These are phyloP conservation scores for Dryobates pubescens DNA, from an alignment of 2,797 vertebrate species.

Conservation along the genomic window DNA sequence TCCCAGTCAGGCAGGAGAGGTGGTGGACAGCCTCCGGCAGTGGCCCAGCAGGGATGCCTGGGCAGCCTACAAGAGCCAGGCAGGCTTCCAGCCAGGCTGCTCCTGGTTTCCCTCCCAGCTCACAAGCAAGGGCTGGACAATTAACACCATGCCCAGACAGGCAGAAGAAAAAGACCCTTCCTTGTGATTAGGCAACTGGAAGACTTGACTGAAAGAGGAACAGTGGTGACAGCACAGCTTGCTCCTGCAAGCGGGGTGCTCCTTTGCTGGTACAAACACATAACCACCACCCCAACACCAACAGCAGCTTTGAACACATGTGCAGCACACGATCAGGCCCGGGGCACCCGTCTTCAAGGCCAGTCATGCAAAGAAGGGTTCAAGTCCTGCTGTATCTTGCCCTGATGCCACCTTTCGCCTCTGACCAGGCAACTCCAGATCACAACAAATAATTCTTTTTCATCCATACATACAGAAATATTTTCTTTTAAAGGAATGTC, in stretches of 20 bases:
- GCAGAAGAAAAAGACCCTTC: slow-evolving; percentile 22
- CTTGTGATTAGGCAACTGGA: slow-evolving; percentile 1
- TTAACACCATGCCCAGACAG: slow-evolving; percentile 27
- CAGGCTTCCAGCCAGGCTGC: slow-evolving; percentile 4
- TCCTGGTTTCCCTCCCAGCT: slow-evolving; percentile 33
- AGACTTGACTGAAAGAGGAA: background rate
- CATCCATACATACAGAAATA: background rate
- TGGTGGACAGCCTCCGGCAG: rapidly evolving
- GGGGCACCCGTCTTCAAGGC: rapidly evolving
- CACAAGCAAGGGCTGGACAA: background rate
- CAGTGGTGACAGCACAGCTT: rapidly evolving
- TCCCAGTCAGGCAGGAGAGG: background rate
- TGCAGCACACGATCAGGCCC: background rate
- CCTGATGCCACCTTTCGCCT: slow-evolving; percentile 11
- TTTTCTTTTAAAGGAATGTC: slow-evolving; percentile 78
- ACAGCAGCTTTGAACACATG: background rate
- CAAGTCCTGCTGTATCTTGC: background rate
- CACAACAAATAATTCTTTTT: background rate
- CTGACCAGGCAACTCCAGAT: background rate
- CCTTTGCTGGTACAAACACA: rapidly evolving
- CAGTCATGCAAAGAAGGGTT: background rate
- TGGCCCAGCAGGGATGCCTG: rapidly evolving
- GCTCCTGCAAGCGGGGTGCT: background rate
- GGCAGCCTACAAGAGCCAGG: background rate
- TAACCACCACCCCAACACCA: background rate